These are phyloP conservation scores for Griposia aprilina DNA, from an alignment of 2,888 invertebrate genomes.

Conservation along the genomic window DNA sequence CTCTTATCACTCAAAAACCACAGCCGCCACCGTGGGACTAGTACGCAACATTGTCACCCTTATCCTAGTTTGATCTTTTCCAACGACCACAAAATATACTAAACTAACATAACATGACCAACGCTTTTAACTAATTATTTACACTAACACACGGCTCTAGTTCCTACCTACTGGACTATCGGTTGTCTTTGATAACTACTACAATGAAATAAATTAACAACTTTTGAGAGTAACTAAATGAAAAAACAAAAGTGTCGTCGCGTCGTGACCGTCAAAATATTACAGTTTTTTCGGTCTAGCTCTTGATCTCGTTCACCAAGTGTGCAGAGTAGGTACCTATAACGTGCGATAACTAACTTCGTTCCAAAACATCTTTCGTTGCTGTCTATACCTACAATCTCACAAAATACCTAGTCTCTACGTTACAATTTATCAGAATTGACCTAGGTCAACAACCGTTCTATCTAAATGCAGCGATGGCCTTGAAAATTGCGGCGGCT, in stretches of 20 bases:
- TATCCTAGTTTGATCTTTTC: not conserved
- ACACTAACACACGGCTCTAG: not conserved
- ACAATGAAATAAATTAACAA: too few species aligned
- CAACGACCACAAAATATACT: not conserved
- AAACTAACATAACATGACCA: not conserved
- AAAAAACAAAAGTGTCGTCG: too few species aligned
- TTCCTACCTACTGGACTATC: too few species aligned
- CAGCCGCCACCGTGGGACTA: not conserved
- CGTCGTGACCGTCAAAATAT: too few species aligned
- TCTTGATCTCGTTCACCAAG: not conserved
- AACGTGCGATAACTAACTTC: not conserved
- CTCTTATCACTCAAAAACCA: not conserved
- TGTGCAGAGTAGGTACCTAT: not conserved
- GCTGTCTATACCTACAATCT: not conserved
- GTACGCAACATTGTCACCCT: not conserved
- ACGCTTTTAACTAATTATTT: not conserved
- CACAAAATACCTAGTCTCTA: not conserved
- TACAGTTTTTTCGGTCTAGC: not conserved
- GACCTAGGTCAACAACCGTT: conserved; percentile 37
- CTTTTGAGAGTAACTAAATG: too few species aligned
- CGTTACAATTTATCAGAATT: not conserved
- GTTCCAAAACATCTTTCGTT: not conserved
- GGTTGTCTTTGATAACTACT: too few species aligned
- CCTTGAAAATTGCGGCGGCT: conserved; percentile 18
- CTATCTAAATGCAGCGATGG: conserved; percentile 3